phyloP scores from a whole-genome alignment of 1,140 invertebrate genomes.

The Drosophila fuyamai region DNA sequence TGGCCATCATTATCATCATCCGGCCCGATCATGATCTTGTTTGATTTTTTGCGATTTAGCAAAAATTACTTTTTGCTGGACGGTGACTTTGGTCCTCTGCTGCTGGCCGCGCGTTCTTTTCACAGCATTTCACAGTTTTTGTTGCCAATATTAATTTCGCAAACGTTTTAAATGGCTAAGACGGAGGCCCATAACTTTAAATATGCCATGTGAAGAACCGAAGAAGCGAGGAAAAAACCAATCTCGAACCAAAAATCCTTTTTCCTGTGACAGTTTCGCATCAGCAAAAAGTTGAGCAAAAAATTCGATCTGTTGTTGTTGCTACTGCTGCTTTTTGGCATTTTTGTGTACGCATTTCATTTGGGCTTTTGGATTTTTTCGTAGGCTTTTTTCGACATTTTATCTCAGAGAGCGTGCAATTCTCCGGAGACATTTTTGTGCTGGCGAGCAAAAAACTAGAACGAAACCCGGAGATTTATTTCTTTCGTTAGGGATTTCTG shows the following conservation, averaged over 20 bases:
- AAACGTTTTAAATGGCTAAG: slow-evolving; percentile 81
- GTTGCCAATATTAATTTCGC: slow-evolving; percentile 81
- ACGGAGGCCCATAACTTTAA: slow-evolving; percentile 74
- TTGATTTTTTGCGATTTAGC: slow-evolving; percentile 59
- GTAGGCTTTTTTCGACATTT: slow-evolving; percentile 35
- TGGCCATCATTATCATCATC: slow-evolving; percentile 36
- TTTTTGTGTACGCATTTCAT: slow-evolving; percentile 69
- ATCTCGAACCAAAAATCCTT: slow-evolving; percentile 57
- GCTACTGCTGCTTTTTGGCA: slow-evolving; percentile 45
- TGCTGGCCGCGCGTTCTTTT: slow-evolving; percentile 73
- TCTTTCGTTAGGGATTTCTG: slow-evolving; percentile 80
- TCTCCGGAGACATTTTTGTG: slow-evolving; percentile 74
- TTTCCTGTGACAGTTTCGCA: slow-evolving; percentile 64
- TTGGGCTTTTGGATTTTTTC: slow-evolving; percentile 44
- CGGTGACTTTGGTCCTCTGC: slow-evolving; percentile 24
- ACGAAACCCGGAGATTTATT: slow-evolving; percentile 71
- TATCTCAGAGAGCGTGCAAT: slow-evolving; percentile 70
- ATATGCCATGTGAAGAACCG: slow-evolving; percentile 58
- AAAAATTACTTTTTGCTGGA: slow-evolving; percentile 72
- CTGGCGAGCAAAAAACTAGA: slow-evolving; percentile 72
- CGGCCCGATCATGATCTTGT: slow-evolving; percentile 43
- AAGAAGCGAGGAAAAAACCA: slow-evolving; percentile 17
- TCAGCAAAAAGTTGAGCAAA: slow-evolving; percentile 41
- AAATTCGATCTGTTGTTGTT: slow-evolving; percentile 36
- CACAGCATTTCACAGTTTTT: slow-evolving; percentile 82